phyloP scores from a whole-genome alignment of 1,140 invertebrate species.

The Rhyacophila brunnea region DNA sequence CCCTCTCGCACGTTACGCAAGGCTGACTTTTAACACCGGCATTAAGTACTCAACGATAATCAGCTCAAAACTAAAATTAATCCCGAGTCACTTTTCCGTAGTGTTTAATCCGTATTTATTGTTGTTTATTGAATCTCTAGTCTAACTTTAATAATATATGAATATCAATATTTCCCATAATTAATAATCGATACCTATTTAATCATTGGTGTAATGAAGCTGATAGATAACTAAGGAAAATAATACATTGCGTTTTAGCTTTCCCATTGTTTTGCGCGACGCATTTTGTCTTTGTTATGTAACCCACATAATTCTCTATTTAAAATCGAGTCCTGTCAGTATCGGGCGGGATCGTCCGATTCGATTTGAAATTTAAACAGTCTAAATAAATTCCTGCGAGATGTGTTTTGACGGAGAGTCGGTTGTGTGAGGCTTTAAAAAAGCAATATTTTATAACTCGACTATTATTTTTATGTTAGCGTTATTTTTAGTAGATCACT shows the following conservation, averaged over 20 bases:
- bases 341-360: too few species aligned
- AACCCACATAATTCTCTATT: too few species aligned
- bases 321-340: too few species aligned
- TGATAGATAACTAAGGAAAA: background rate
- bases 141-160: too few species aligned
- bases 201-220: background rate
- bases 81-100: too few species aligned
- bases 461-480: conserved; percentile 30
- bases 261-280: too few species aligned
- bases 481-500: conserved; percentile 5
- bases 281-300: too few species aligned
- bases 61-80: too few species aligned
- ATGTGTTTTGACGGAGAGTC: conserved; percentile 27
- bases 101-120: too few species aligned
- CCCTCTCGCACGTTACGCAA: conserved; percentile 9
- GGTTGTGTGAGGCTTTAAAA: conserved; percentile 34
- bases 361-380: background rate
- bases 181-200: background rate
- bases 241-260: too few species aligned
- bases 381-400: conserved; percentile 14
- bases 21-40: background rate
- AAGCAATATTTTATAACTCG: conserved; percentile 30
- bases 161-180: too few species aligned
- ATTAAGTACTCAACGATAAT: background rate
- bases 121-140: too few species aligned